Percentiles rank a stretch among this genome's conserved stretches.
Evolutionary conservation across 2,113 vertebrate species (phyloP).

Genomic region (Cettia cetti): DNA sequence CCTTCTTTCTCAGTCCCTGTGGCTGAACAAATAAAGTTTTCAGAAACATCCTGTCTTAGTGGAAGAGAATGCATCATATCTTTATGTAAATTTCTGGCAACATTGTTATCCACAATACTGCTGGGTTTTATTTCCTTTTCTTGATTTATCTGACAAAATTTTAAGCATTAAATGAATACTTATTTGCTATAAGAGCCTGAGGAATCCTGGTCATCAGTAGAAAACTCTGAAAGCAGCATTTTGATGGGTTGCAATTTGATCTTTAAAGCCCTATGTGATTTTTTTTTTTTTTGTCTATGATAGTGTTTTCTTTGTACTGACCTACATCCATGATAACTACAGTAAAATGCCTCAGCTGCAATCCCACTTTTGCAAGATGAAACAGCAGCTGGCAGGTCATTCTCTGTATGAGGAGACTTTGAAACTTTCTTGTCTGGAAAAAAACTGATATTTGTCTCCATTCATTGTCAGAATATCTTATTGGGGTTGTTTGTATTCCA

Average conservation of each 20-base stretch:
- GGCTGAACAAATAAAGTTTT: not conserved
- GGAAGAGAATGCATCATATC: not conserved
- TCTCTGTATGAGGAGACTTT: not conserved
- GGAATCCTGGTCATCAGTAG: not conserved
- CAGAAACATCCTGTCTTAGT: not conserved
- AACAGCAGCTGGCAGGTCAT: not conserved
- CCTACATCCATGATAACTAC: not conserved
- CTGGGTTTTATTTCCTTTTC: not conserved
- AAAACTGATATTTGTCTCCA: not conserved
- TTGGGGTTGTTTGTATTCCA: not conserved
- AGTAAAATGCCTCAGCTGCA: not conserved
- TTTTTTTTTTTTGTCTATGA: not conserved
- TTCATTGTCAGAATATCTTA: not conserved
- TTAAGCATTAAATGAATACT: not conserved
- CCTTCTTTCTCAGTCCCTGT: not conserved
- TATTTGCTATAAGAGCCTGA: not conserved
- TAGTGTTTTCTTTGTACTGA: not conserved
- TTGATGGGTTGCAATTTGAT: not conserved
- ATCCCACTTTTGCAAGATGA: not conserved
- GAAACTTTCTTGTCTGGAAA: not conserved
- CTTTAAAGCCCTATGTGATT: not conserved
- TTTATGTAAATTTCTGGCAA: not conserved
- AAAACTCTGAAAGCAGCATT: not conserved
- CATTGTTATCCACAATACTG: not conserved
- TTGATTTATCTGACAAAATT: not conserved